Conservation (phyloP, 2,888 invertebrate genomes). For the Caenorhabditis uteleia region DNA sequence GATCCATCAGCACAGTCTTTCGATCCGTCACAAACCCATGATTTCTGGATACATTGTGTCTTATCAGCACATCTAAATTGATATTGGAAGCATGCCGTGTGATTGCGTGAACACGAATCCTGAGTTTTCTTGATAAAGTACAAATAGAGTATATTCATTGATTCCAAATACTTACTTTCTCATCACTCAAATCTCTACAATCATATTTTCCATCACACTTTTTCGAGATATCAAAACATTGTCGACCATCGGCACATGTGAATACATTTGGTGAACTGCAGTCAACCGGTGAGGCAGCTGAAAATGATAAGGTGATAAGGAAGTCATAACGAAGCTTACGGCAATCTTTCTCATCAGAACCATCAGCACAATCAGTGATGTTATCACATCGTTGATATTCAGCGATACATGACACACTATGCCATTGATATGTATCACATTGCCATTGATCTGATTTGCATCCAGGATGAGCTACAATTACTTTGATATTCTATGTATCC, state of each 20-base stretch:
- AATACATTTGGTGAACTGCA: constrained; percentile 73
- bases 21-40: constrained; percentile 73
- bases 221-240: constrained; percentile 86
- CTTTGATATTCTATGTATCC: background rate
- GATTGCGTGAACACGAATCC: constrained; percentile 77
- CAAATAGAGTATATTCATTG: background rate
- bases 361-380: constrained; percentile 91
- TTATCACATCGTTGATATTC: constrained; percentile 92
- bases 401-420: constrained; percentile 90
- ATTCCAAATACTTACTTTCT: constrained; percentile 72
- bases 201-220: constrained; percentile 90
- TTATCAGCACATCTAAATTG: constrained; percentile 92
- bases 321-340: constrained; percentile 83
- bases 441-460: constrained; percentile 86
- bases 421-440: constrained; percentile 91
- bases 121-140: constrained; percentile 70
- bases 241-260: constrained; percentile 80
- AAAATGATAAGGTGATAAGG: constrained; percentile 4
- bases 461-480: constrained; percentile 84
- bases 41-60: constrained; percentile 79
- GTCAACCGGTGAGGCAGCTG: constrained; percentile 51
- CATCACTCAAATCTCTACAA: constrained; percentile 80
- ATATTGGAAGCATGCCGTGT: constrained; percentile 69
- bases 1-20: constrained; percentile 87
- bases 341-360: constrained; percentile 89